Evolutionary conservation across 2,113 vertebrate genomes (phyloP), one percentile per base, ranked within the genome.

Genomic region (Malurus cyaneus): DNA sequence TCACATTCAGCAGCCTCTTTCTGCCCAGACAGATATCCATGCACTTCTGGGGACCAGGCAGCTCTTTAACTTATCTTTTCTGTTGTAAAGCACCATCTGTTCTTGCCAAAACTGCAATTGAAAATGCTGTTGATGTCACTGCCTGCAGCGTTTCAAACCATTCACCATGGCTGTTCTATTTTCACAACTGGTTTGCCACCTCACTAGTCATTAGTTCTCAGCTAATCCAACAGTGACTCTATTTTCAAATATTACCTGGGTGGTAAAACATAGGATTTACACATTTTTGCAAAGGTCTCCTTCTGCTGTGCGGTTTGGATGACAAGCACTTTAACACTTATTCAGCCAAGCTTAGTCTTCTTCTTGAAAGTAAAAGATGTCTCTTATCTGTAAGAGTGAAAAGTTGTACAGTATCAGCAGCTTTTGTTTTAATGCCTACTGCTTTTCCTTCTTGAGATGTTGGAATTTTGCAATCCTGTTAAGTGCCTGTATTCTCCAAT

Each of bases 401-500:
- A 83, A 34, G 32, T 66, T 88, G 56, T 64, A 93, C 24, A 53
- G 24, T 34, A 82, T 53, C 62, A 56, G 41, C 36, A 92, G 39
- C 42, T 95, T 86, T 93, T 67, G 71, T 80, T 69, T 85, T 76
- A 62, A 36, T 65, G 65, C 41, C 71, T 78, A 29, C 66, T 86
- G 60, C 66, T 92, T 81, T 76, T 93, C 72, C 66, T 94, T 79
- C 84, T 89, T 65, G 73, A 81, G 88, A 87, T 88, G 49, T 31
- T 93, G 82, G 90, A 95, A 89, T 78, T 93, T 44, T 92, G 64
- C 78, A 94, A 62, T 70, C 61, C 80, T 67, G 34, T 88, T 91
- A 94, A 92, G 93, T 92, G 95, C 88, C 95, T 92, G n/a, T 95
- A 96, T 94, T 95, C 88, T 74, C 56, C 6, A 0, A 86, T 94